Evolutionary conservation across 2,113 vertebrate species (phyloP), one percentile per base, ranked within the genome.

Genomic region (Nanorana parkeri): DNA sequence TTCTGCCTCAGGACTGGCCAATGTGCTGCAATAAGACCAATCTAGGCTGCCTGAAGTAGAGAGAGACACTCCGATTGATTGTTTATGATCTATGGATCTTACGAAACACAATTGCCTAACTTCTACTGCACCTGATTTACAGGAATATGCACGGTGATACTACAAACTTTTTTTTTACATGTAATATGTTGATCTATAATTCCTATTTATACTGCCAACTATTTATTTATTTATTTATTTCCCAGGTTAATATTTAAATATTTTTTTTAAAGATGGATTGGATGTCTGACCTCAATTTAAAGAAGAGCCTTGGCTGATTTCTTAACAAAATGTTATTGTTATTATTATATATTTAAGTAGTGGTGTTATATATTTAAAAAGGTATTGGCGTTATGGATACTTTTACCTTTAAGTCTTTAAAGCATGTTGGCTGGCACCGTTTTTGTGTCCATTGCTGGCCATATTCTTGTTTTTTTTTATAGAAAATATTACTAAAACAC

Each of bases 171-270:
- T 82, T 67, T 36, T 20, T n/a, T 82, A 52, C 61, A 75, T 75
- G 55, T 47, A 47, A 51, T 66, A 73, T 61, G 75, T 63, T 58
- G 71, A 82, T 76, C 71, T 68, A 55, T 55, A 54, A 11, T 17
- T 60, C 67, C 72, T 75, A 76, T 82, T 82, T 76, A 75, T 75
- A 82, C 55, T 29, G 15, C 63, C 32, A 52, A 21, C 63, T 74
- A 79, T 79, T 79, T 79, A 82, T 82, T 82, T 82, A 82, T 82
- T 82, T 82, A 82, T 82, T 75, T 82, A 66, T 81, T 76, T 74
- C 26, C 19, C 28, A 76, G 23, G 24, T 4, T 78, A 67, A 64
- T 81, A 81, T 81, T 81, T 81, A 81, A 72, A 76, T 26, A 55
- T 21, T 66, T 75, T 41, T 75, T 47, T 28, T 47, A 32, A 60